These are phyloP conservation scores for Siderastrea radians DNA, from an alignment of 92 coral and sea anemone species.

Conservation along the genomic window DNA sequence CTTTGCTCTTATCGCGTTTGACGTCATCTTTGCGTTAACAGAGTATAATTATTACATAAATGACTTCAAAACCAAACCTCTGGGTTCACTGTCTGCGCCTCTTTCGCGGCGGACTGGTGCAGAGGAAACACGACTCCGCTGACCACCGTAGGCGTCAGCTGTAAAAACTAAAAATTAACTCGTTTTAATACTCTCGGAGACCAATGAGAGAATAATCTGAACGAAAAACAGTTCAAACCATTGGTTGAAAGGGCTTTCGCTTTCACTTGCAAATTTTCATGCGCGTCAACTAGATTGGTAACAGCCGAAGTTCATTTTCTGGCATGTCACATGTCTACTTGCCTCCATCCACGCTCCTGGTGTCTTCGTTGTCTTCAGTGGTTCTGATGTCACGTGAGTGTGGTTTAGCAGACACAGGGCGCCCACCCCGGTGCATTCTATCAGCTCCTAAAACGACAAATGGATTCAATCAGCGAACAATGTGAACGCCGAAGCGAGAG, in stretches of 20 bases:
- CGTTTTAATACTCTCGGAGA: neutral
- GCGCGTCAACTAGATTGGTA: neutral
- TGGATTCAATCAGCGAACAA: no score
- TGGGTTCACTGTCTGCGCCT: slow-evolving; percentile 5
- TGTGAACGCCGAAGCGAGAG: no score
- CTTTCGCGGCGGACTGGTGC: slow-evolving; percentile 42
- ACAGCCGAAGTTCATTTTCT: no score
- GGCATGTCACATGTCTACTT: neutral
- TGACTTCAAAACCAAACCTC: neutral
- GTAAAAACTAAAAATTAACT: neutral
- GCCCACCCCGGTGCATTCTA: neutral
- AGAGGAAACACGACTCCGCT: slow-evolving; percentile 22
- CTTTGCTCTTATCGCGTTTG: no score
- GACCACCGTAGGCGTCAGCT: slow-evolving; percentile 11
- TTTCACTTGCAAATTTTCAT: neutral
- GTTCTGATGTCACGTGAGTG: slow-evolving; percentile 33
- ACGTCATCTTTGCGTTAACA: no score
- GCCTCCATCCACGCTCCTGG: slow-evolving; percentile 24
- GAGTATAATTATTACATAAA: neutral
- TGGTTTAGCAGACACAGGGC: slow-evolving; percentile 47
- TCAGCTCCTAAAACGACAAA: slow-evolving; percentile 7
- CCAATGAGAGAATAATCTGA: neutral
- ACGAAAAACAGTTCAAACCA: neutral
- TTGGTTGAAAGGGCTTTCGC: neutral
- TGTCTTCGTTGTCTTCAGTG: neutral